phyloP scores from a whole-genome alignment of 2,113 vertebrate species.

The Nansenia antarctica region DNA sequence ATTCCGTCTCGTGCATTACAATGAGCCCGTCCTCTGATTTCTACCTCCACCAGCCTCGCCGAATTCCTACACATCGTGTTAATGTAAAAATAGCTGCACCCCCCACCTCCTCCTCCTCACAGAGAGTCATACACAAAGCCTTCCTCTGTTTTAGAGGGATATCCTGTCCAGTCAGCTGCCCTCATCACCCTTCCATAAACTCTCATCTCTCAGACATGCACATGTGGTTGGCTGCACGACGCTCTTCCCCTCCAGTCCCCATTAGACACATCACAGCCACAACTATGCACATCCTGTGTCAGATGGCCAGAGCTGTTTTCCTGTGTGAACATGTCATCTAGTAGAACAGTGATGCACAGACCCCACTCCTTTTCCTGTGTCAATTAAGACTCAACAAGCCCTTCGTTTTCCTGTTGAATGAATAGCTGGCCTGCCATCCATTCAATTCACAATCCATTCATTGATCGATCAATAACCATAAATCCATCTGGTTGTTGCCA shows the following conservation, averaged over 20 bases:
- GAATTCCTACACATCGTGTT: conserved; percentile 62
- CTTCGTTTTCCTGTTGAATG: background rate
- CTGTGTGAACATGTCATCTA: background rate
- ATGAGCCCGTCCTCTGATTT: no score
- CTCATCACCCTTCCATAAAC: conserved; percentile 32
- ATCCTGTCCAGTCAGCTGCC: conserved; percentile 68
- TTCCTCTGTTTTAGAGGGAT: conserved; percentile 57
- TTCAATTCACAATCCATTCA: no score
- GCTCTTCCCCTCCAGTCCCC: background rate
- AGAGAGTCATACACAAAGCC: conserved; percentile 56
- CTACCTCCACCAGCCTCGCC: conserved; percentile 33
- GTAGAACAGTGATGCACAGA: background rate
- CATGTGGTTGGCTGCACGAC: conserved; percentile 34
- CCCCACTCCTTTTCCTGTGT: background rate
- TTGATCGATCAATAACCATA: background rate
- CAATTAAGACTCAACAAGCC: conserved; percentile 3
- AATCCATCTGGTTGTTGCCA: background rate
- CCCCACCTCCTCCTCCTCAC: background rate
- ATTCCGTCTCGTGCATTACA: no score
- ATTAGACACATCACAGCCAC: conserved; percentile 5
- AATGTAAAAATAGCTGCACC: conserved; percentile 66
- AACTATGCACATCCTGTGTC: conserved; percentile 33
- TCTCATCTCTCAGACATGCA: conserved; percentile 51
- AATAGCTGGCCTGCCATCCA: no score
- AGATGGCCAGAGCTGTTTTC: conserved; percentile 19